Percentiles rank a stretch among this genome's conserved stretches.
These are phyloP conservation scores for Masticophis lateralis DNA, from an alignment of 2,797 vertebrate genomes.

Conservation along the genomic window DNA sequence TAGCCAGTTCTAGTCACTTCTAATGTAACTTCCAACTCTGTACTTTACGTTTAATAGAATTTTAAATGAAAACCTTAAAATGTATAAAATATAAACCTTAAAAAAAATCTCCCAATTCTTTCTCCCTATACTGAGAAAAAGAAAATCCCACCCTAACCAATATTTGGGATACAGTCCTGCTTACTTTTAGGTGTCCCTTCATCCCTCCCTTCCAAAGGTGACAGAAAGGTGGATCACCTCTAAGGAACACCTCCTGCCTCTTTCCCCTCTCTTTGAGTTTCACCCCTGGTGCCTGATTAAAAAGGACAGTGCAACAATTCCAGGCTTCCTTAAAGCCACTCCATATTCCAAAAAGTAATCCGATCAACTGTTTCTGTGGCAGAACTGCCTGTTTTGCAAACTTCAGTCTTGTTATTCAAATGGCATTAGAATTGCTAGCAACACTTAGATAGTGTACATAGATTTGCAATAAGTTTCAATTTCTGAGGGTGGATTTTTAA, in stretches of 20 bases:
- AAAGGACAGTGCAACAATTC: not conserved
- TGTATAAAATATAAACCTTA: not conserved
- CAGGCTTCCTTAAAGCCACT: not conserved
- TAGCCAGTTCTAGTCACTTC: not conserved
- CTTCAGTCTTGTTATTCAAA: not conserved
- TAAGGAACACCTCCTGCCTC: not conserved
- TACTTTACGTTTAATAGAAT: not conserved
- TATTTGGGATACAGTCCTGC: not conserved
- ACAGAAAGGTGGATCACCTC: not conserved
- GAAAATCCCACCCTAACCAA: not conserved
- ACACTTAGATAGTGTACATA: not conserved
- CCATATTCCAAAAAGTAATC: not conserved
- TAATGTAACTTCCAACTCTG: not conserved
- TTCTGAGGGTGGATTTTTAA: conserved; percentile 46
- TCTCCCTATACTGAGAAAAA: not conserved
- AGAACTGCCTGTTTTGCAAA: not conserved
- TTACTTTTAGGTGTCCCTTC: not conserved
- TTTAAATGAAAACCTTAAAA: not conserved
- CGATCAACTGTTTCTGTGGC: not conserved
- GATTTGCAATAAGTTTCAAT: conserved; percentile 38
- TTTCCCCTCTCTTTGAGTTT: not conserved
- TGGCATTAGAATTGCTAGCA: not conserved
- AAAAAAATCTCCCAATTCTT: not conserved
- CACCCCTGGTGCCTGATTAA: not conserved
- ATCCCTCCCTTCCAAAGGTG: not conserved